These are phyloP conservation scores for Cyanistes caeruleus DNA, from an alignment of 2,113 vertebrate species.

Conservation along the genomic window DNA sequence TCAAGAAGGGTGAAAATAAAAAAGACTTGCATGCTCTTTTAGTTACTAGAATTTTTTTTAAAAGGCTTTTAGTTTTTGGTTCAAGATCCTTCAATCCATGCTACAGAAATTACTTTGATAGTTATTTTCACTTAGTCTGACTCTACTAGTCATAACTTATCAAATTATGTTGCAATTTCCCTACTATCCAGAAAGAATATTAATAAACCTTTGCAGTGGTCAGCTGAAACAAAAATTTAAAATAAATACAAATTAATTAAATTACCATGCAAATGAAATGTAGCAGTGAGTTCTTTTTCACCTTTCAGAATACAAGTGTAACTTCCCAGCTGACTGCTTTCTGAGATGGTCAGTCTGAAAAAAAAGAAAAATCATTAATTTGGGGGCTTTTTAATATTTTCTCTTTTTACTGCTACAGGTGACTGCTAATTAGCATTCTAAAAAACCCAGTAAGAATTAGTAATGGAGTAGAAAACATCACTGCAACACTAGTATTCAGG, in stretches of 20 bases:
- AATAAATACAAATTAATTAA: neutral
- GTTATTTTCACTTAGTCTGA: neutral
- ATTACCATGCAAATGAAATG: slow-evolving; percentile 75
- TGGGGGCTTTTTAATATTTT: fast-evolving
- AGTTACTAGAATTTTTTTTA: neutral
- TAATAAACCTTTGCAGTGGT: neutral
- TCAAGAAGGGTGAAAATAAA: neutral
- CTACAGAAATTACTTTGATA: neutral
- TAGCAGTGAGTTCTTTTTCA: slow-evolving; percentile 20
- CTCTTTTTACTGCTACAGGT: neutral
- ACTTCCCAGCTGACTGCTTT: slow-evolving; percentile 52
- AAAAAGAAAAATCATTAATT: neutral
- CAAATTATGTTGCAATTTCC: neutral
- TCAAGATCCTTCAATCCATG: neutral
- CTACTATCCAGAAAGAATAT: neutral
- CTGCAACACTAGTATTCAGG: neutral
- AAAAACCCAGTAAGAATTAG: neutral
- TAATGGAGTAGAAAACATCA: neutral
- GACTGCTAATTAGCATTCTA: neutral
- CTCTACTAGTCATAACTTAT: neutral
- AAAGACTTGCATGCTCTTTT: neutral
- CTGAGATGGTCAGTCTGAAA: slow-evolving; percentile 51
- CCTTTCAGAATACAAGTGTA: slow-evolving; percentile 71
- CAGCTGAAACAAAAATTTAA: neutral
- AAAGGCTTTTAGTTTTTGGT: neutral